These are phyloP conservation scores for Trissolcus brochymenae DNA, from an alignment of 2,888 invertebrate genomes.

Conservation along the genomic window DNA sequence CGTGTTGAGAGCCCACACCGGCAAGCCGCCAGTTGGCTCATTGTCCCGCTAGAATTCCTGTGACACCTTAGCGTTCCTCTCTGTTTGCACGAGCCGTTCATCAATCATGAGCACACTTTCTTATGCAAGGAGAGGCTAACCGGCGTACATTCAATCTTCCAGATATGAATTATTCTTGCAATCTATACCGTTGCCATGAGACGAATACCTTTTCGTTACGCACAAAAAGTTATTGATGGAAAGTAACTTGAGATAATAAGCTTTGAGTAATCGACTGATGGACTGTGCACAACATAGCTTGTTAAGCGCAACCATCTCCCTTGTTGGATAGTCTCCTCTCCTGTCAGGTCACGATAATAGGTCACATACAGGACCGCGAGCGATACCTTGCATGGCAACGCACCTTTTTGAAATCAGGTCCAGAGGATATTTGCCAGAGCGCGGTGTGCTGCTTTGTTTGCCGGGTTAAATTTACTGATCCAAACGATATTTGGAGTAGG, in stretches of 20 bases:
- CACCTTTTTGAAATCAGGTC: too few species aligned
- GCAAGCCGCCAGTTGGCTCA: slow-evolving; percentile 53
- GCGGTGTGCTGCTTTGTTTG: background rate
- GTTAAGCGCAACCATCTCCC: too few species aligned
- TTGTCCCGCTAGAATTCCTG: slow-evolving; percentile 41
- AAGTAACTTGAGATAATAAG: too few species aligned
- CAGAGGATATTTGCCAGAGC: background rate
- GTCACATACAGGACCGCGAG: background rate
- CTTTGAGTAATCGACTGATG: too few species aligned
- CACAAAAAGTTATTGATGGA: too few species aligned
- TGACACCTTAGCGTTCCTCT: slow-evolving; percentile 42
- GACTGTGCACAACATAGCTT: too few species aligned
- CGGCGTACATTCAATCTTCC: too few species aligned
- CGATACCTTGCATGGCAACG: background rate
- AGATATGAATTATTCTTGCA: too few species aligned
- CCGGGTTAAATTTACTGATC: background rate
- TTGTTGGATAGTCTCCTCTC: too few species aligned
- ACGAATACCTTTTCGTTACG: too few species aligned
- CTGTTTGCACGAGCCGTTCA: slow-evolving; percentile 10
- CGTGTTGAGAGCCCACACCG: slow-evolving; percentile 49
- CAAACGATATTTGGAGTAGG: slow-evolving; percentile 16
- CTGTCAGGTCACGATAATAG: background rate
- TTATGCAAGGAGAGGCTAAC: background rate
- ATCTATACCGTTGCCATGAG: too few species aligned
- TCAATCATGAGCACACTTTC: slow-evolving; percentile 27